Evolutionary conservation across 2,888 invertebrate species (phyloP).

Genomic region (Athalia cordata): DNA sequence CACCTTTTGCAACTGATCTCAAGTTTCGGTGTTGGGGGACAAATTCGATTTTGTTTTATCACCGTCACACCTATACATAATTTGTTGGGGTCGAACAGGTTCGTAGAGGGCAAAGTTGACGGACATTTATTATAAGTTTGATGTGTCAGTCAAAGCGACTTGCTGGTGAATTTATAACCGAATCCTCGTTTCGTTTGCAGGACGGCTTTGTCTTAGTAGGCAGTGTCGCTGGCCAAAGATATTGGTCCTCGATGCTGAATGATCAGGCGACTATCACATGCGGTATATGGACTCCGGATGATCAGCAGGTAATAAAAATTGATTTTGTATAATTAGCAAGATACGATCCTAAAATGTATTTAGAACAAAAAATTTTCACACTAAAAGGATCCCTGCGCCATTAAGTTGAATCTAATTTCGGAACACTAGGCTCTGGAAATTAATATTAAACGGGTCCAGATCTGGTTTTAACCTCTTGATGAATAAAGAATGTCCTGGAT

Average conservation of each 20-base stretch:
- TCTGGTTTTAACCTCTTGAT: background rate
- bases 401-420: background rate
- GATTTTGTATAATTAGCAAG: background rate
- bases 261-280: slow-evolving; percentile 95
- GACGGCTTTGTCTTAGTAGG: slow-evolving; percentile 99
- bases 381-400: background rate
- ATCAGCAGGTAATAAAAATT: slow-evolving; percentile 82
- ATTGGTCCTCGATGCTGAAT: slow-evolving; percentile 98
- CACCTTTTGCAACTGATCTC: slow-evolving; percentile 17
- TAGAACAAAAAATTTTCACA: background rate
- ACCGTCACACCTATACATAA: background rate
- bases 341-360: background rate
- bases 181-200: slow-evolving; percentile 71
- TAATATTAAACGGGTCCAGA: slow-evolving; percentile 11
- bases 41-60: background rate
- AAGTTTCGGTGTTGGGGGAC: slow-evolving; percentile 11
- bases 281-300: slow-evolving; percentile 98
- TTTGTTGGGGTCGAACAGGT: slow-evolving; percentile 11
- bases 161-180: background rate
- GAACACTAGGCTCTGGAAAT: slow-evolving; percentile 3
- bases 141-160: background rate
- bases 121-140: background rate
- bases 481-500: too few species aligned
- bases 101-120: background rate
- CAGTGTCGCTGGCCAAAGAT: slow-evolving; percentile 96